Evolutionary conservation across 2,888 invertebrate genomes (phyloP), one percentile per base, ranked within the genome.

Genomic region (Antheraea yamamai): DNA sequence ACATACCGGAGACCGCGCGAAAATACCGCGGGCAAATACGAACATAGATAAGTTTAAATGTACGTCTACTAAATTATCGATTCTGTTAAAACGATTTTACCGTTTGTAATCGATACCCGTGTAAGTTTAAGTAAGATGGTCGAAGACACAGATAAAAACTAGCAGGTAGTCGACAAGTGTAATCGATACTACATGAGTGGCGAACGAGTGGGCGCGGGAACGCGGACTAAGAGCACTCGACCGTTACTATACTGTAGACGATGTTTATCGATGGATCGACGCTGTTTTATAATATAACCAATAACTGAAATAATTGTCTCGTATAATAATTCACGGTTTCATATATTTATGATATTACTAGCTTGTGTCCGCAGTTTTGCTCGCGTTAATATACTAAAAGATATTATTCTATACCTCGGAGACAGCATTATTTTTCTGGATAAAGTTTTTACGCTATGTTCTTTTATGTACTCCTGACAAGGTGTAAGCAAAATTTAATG

Each of bases 211-310:
- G 26, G 64, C 26, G 26, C 30, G 30, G 26, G 30, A 66, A 14
- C 26, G 26, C 16, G 64, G 7, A 16, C 30, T 30, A 18, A 66
- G 64, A 16, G 30, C 64, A 26, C 64, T 66, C 64, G 64, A 66
- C 64, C 64, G 64, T 12, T 23, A 61, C 61, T 66, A 30, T 66
- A 66, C 16, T 66, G 64, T 16, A 66, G 64, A 26, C 30, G 64
- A 66, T 66, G 64, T 30, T 66, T 66, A 66, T 66, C 64, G 64
- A 66, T 30, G 20, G n/a, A 71, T 47, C 71, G 47, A 71, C 51
- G n/a, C 47, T 71, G 47, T 71, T 71, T 51, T 51, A 47, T 20
- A 71, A 71, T 47, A 23, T 47, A 47, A n/a, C 47, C n/a, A n/a
- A n/a, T n/a, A n/a, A n/a, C n/a, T n/a, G n/a, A n/a, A n/a, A n/a